Percentiles rank a stretch among this genome's conserved stretches.
phyloP scores from a whole-genome alignment of 2,888 invertebrate genomes.

The Chloromyia formosa region DNA sequence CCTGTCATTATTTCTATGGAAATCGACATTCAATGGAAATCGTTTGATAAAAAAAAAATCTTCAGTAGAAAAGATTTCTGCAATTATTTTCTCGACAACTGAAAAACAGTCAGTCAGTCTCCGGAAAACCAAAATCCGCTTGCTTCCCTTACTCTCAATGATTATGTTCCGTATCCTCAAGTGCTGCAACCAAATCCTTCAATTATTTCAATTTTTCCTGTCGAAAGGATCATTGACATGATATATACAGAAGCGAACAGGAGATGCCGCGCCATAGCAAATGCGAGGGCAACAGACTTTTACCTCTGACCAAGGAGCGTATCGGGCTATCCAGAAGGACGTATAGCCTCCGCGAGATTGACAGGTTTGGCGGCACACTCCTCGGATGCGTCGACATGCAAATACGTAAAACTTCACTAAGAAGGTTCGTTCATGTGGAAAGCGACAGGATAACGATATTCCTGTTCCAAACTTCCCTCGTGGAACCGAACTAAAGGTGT shows the following conservation, averaged over 20 bases:
- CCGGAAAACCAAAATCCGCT: too few species aligned
- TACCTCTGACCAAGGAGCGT: too few species aligned
- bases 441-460: slow-evolving; percentile 19
- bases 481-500: background rate
- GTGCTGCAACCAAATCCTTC: slow-evolving; percentile 31
- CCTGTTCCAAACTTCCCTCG: background rate
- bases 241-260: slow-evolving; percentile 18
- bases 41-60: too few species aligned
- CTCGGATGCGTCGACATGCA: background rate
- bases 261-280: slow-evolving; percentile 43
- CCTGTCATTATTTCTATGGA: too few species aligned
- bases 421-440: slow-evolving; percentile 16
- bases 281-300: slow-evolving; percentile 45
- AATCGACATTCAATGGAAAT: too few species aligned
- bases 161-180: too few species aligned
- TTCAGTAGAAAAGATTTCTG: too few species aligned
- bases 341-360: background rate
- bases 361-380: slow-evolving; percentile 3
- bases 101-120: too few species aligned
- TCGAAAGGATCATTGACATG: slow-evolving; percentile 49
- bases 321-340: slow-evolving; percentile 23
- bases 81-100: too few species aligned
- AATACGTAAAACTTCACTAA: background rate
- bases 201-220: slow-evolving; percentile 49
- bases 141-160: too few species aligned